Conservation (phyloP, 2,113 vertebrate species). For the Myrmecobius fasciatus region DNA sequence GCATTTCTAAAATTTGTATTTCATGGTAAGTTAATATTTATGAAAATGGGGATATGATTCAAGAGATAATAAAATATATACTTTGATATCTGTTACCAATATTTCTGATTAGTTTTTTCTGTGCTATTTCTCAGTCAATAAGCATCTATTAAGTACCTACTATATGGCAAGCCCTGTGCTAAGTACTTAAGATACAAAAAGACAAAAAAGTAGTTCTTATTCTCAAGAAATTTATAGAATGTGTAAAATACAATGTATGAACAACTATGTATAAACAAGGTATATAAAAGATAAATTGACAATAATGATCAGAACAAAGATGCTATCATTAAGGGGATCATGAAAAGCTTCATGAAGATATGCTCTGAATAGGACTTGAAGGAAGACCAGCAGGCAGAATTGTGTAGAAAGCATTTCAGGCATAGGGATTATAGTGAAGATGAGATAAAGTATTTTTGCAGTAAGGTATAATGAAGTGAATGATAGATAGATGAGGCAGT, state of each 20-base stretch:
- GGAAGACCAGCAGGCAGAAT: background rate
- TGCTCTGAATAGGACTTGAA: background rate
- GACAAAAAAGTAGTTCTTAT: background rate
- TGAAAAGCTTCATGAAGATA: background rate
- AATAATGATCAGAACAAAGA: background rate
- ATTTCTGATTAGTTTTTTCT: background rate
- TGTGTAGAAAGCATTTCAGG: background rate
- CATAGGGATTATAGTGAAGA: background rate
- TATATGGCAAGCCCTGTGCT: background rate
- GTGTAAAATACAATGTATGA: background rate
- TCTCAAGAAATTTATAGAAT: background rate
- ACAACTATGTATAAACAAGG: background rate
- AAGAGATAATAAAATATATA: background rate
- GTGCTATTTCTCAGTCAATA: background rate
- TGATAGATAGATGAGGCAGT: background rate
- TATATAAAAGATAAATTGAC: background rate
- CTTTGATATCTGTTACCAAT: background rate
- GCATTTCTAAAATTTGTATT: background rate
- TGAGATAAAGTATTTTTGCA: background rate
- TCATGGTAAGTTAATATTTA: background rate
- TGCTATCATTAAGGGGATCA: background rate
- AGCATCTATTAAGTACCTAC: background rate
- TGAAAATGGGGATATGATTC: background rate
- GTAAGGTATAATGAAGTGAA: background rate
- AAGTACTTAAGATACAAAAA: background rate